phyloP scores from a whole-genome alignment of 2,888 invertebrate species.

The Polydrusus cervinus region DNA sequence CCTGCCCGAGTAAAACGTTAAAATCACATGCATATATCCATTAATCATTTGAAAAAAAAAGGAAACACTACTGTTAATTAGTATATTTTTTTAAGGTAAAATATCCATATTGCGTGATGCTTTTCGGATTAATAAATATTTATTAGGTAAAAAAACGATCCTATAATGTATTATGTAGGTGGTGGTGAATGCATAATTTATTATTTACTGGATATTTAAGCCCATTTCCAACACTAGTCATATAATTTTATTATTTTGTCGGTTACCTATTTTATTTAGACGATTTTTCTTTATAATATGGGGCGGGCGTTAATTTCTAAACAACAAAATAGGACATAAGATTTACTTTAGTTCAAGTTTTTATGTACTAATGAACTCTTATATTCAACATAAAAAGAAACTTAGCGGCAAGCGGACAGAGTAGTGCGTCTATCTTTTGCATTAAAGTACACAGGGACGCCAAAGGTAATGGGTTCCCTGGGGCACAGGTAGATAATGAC shows the following conservation, averaged over 20 bases:
- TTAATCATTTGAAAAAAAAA: constrained; percentile 53
- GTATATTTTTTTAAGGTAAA: constrained; percentile 49
- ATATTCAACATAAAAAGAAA: no score
- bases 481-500: no score
- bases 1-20: constrained; percentile 52
- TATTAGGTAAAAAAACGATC: constrained; percentile 31
- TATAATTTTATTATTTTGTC: not conserved
- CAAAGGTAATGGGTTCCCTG: no score
- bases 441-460: no score
- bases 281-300: no score
- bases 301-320: no score
- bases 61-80: constrained; percentile 53
- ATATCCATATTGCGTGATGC: constrained; percentile 51
- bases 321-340: no score
- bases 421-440: no score
- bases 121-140: constrained; percentile 47
- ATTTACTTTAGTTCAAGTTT: no score
- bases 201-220: constrained; percentile 11
- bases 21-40: constrained; percentile 55
- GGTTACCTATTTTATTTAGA: no score
- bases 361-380: no score
- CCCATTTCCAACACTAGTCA: not conserved
- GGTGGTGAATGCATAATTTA: constrained; percentile 13
- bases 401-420: no score
- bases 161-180: not conserved